Conservation (phyloP, 2,797 vertebrate genomes). For the Danio jaintianensis region DNA sequence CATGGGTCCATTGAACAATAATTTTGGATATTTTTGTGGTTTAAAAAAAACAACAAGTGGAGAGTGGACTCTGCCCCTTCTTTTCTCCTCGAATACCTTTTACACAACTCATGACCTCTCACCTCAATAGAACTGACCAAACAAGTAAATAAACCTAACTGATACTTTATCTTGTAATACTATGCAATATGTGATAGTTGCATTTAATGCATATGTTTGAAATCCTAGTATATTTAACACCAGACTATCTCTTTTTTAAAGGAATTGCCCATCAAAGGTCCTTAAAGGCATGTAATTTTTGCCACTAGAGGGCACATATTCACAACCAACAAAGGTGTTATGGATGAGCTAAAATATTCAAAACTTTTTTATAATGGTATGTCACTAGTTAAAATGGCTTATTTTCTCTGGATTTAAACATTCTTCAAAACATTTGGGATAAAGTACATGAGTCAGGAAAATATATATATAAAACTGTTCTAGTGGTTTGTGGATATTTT, state of each 20-base stretch:
- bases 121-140: conserved; percentile 1
- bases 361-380: too few species aligned
- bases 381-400: too few species aligned
- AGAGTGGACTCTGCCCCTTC: conserved; percentile 10
- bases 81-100: not conserved
- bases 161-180: conserved; percentile 20
- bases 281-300: too few species aligned
- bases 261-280: too few species aligned
- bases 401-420: too few species aligned
- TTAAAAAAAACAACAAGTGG: not conserved
- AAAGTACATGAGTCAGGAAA: too few species aligned
- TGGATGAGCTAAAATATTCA: too few species aligned
- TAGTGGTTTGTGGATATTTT: too few species aligned
- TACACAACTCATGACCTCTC: conserved; percentile 41
- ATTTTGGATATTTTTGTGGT: not conserved
- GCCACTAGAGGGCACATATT: too few species aligned
- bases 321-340: too few species aligned
- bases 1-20: not conserved
- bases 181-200: conserved; percentile 22
- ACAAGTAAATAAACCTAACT: conserved; percentile 25
- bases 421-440: too few species aligned
- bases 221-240: not conserved
- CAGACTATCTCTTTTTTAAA: not conserved
- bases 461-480: too few species aligned
- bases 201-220: not conserved